These are phyloP conservation scores for Orchestia grillus DNA, from an alignment of 1,140 invertebrate species.

Conservation along the genomic window DNA sequence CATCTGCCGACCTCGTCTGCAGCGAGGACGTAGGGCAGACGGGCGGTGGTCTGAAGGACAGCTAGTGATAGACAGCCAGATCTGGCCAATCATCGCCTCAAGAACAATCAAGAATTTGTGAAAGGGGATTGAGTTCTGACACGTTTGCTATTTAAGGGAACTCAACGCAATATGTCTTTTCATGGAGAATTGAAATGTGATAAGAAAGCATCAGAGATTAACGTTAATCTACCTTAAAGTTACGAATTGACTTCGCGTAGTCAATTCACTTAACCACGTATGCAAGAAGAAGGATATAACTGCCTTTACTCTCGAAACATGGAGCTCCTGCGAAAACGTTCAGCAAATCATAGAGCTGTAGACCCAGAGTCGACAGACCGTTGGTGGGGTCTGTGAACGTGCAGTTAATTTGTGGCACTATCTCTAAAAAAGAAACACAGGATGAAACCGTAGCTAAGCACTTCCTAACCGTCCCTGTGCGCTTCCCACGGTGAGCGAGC, in stretches of 20 bases:
- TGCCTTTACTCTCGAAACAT: background rate
- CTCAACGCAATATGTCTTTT: background rate
- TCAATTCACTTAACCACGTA: background rate
- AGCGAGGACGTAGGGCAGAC: background rate
- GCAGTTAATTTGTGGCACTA: conserved; percentile 5
- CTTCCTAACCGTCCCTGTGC: background rate
- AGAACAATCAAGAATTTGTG: background rate
- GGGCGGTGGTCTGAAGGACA: background rate
- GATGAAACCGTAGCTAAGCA: background rate
- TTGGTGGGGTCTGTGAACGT: background rate
- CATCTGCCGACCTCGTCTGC: conserved; percentile 35
- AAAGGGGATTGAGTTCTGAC: background rate
- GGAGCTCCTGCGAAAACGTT: background rate
- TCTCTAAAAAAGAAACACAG: background rate
- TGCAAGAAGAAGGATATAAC: background rate
- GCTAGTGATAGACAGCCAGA: background rate
- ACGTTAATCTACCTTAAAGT: background rate
- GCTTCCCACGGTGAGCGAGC: conserved; percentile 25
- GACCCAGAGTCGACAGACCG: background rate
- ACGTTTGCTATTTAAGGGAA: too few species aligned
- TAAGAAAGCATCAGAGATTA: background rate
- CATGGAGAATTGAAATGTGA: background rate
- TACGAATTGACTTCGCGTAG: background rate
- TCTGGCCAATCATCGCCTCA: background rate
- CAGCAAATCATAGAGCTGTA: background rate